phyloP scores from a whole-genome alignment of 2,113 vertebrate species.

The Sporophila hypoxantha region DNA sequence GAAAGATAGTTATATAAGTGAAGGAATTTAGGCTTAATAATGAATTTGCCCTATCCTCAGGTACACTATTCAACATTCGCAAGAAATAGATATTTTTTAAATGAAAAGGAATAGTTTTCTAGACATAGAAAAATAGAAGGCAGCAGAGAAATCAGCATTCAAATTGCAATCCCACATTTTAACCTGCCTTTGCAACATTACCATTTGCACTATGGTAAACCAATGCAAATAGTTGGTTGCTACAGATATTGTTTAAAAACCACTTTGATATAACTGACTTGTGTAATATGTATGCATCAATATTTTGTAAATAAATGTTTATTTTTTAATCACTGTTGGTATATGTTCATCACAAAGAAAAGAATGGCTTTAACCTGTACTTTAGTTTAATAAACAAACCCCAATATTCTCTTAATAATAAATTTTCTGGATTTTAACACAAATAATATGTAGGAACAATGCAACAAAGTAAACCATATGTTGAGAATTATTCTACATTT shows the following conservation, averaged over 20 bases:
- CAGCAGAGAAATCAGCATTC: constrained; percentile 29
- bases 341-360: constrained; percentile 78
- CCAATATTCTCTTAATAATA: constrained; percentile 77
- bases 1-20: constrained; percentile 6
- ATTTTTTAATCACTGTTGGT: constrained; percentile 87
- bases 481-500: constrained; percentile 60
- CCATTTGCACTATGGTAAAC: constrained; percentile 90
- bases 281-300: constrained; percentile 90
- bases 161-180: constrained; percentile 57
- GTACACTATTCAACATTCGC: constrained; percentile 51
- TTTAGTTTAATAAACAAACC: constrained; percentile 76
- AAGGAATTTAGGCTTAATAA: constrained; percentile 29
- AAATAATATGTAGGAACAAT: constrained; percentile 49
- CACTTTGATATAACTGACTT: constrained; percentile 89
- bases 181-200: constrained; percentile 79
- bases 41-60: constrained; percentile 43
- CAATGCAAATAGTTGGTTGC: constrained; percentile 85
- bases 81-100: constrained; percentile 52
- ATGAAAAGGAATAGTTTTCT: constrained; percentile 46
- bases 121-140: constrained; percentile 28
- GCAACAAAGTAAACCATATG: constrained; percentile 43
- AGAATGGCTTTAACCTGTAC: constrained; percentile 71
- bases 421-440: constrained; percentile 75
- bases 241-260: constrained; percentile 87
- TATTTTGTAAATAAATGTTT: constrained; percentile 88